phyloP scores from a whole-genome alignment of 2,888 invertebrate genomes.

The Elgonia sp. region DNA sequence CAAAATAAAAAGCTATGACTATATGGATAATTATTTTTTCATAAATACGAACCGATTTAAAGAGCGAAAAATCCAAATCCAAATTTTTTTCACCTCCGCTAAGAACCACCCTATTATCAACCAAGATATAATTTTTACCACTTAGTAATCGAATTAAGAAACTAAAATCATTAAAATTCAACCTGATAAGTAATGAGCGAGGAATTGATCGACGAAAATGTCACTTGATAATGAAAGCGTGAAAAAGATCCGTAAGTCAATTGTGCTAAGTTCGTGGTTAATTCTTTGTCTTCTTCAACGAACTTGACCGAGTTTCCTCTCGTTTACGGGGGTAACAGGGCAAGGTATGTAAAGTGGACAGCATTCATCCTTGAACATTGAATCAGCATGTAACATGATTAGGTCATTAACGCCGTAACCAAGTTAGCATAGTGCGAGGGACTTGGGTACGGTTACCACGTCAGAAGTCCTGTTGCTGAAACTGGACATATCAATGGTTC shows the following conservation, averaged over 20 bases:
- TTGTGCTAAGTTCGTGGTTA: conserved; percentile 64
- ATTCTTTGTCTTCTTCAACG: conserved; percentile 79
- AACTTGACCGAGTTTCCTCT: conserved; percentile 86
- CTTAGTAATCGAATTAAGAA: no score
- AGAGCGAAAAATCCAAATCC: no score
- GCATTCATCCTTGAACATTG: conserved; percentile 87
- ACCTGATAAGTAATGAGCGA: conserved; percentile 36
- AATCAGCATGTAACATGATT: conserved; percentile 87
- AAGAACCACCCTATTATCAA: no score
- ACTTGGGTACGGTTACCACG: conserved; percentile 85
- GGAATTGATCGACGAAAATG: conserved; percentile 58
- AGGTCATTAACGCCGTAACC: conserved; percentile 86
- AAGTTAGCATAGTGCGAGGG: conserved; percentile 86
- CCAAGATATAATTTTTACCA: no score
- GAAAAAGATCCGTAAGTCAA: conserved; percentile 63
- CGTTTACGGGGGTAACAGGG: conserved; percentile 84
- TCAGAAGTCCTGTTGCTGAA: conserved; percentile 83
- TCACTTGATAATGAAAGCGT: conserved; percentile 63
- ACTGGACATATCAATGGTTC: conserved; percentile 80
- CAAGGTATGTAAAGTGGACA: conserved; percentile 87
- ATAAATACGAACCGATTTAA: no score
- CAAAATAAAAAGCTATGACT: no score
- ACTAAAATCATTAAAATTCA: no score
- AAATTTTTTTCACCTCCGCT: no score
- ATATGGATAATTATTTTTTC: no score